phyloP scores from a whole-genome alignment of 2,797 vertebrate genomes.

The Peromyscus melanophrys region DNA sequence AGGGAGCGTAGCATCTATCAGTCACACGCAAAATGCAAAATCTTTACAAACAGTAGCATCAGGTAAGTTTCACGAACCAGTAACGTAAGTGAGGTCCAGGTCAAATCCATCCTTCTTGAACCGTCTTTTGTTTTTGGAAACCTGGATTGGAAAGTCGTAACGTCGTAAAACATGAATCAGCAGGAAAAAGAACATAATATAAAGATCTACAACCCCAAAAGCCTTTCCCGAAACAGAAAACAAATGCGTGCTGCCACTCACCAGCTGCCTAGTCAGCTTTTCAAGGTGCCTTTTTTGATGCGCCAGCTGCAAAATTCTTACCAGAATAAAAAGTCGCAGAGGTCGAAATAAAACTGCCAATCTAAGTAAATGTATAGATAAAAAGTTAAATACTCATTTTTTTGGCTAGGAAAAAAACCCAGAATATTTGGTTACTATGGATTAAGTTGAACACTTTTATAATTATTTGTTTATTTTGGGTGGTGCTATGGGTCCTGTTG shows the following conservation, averaged over 20 bases:
- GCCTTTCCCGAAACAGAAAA: not conserved
- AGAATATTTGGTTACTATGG: not conserved
- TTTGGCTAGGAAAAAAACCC: slow-evolving; percentile 29
- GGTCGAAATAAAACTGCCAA: slow-evolving; percentile 91
- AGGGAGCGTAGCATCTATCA: not conserved
- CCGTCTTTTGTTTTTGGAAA: slow-evolving; percentile 97
- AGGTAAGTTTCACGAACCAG: slow-evolving; percentile 91
- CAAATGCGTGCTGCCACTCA: slow-evolving; percentile 84
- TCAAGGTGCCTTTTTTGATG: slow-evolving; percentile 95
- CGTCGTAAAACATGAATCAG: not conserved
- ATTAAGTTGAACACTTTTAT: not conserved
- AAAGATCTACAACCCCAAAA: not conserved
- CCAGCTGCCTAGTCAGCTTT: slow-evolving; percentile 95
- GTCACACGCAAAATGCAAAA: not conserved
- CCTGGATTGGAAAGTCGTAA: slow-evolving; percentile 87
- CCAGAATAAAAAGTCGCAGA: slow-evolving; percentile 94
- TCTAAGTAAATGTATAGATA: slow-evolving; percentile 87
- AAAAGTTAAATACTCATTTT: not conserved
- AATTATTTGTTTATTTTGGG: not conserved
- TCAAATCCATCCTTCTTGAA: slow-evolving; percentile 98
- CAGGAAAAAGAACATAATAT: not conserved
- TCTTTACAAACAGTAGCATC: slow-evolving; percentile 4
- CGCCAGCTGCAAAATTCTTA: slow-evolving; percentile 95
- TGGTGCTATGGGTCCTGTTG: not conserved
- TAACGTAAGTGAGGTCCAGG: slow-evolving; percentile 97